Conservation (phyloP, 2,113 vertebrate species). For the Phaetusa simplex region DNA sequence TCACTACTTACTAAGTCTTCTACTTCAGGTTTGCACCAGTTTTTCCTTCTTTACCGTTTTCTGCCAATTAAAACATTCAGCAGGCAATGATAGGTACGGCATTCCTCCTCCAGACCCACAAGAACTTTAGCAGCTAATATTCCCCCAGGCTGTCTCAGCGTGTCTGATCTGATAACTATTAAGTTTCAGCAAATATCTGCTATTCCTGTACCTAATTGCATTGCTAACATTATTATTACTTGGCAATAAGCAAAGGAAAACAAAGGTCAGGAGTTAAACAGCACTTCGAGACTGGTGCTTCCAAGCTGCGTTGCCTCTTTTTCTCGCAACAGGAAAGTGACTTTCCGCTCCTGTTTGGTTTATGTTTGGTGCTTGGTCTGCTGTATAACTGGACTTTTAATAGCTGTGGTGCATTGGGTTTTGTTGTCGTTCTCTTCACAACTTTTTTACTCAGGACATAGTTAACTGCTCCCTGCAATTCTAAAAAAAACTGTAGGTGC, state of each 20-base stretch:
- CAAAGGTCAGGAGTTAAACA: conserved; percentile 12
- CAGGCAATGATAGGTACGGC: not conserved
- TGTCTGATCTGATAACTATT: not conserved
- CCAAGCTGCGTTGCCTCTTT: not conserved
- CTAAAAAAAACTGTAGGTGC: not conserved
- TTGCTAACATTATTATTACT: not conserved
- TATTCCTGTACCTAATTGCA: not conserved
- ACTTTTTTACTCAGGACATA: not conserved
- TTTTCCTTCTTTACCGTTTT: not conserved
- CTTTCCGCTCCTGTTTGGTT: not conserved
- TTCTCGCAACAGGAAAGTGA: not conserved
- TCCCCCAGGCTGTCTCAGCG: not conserved
- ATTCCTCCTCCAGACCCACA: not conserved
- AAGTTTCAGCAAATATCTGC: not conserved
- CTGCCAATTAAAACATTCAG: not conserved
- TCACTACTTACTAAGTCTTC: not conserved
- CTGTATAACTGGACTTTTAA: not conserved
- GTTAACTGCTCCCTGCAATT: not conserved
- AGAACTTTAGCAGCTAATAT: not conserved
- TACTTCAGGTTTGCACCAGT: not conserved
- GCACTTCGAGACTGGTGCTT: not conserved
- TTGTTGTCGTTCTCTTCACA: not conserved
- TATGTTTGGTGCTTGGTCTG: not conserved
- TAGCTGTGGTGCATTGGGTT: not conserved
- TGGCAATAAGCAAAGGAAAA: not conserved